Base-by-base conservation (phyloP, 2,113 vertebrate genomes). In the Varanus komodoensis region DNA sequence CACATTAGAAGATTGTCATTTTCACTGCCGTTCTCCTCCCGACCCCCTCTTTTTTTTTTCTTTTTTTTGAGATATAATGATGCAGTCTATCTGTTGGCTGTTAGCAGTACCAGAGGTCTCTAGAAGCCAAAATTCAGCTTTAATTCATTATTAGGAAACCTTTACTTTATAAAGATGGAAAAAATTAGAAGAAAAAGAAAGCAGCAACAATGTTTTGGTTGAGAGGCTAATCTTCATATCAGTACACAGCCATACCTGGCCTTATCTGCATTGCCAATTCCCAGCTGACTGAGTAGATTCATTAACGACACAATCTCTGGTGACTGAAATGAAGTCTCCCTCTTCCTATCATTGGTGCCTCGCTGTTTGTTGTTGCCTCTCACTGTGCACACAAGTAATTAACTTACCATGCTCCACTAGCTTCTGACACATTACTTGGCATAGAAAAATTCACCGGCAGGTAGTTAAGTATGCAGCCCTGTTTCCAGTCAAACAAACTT, bases 371-470 rank as follows among this genome's bases (percentile, higher is more conserved):
- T 95, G 95, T 94, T 96, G 92, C 92, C 90, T 92, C 94, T 94
- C 87, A 93, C 95, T 95, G 89, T 94, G 92, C 94, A 96, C 94
- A 95, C 95, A 94, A 95, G 96, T 96, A 97, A 97, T 96, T 96
- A 97, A 94, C 96, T 95, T 93, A 92, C 93, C 93, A 94, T 94
- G 96, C 94, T 96, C 94, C 0, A 89, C 93, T 96, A 96, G 91
- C 91, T 95, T 91, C 94, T 94, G 95, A 96, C 90, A 97, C 71
- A 23, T 93, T 95, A 94, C 92, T 91, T 71, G 91, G 93, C 96
- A 95, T 84, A 88, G 92, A 91, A 92, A 93, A 94, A 94, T 90
- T 93, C 92, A 94, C 93, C 92, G 90, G 94, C 94, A 96, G 94
- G 91, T 93, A 96, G 94, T 95, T 96, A 96, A 95, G 95, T 93